Percentiles rank a stretch among this genome's conserved stretches.
Evolutionary conservation across 2,113 vertebrate species (phyloP).

Genomic region (Oncorhynchus mykiss): DNA sequence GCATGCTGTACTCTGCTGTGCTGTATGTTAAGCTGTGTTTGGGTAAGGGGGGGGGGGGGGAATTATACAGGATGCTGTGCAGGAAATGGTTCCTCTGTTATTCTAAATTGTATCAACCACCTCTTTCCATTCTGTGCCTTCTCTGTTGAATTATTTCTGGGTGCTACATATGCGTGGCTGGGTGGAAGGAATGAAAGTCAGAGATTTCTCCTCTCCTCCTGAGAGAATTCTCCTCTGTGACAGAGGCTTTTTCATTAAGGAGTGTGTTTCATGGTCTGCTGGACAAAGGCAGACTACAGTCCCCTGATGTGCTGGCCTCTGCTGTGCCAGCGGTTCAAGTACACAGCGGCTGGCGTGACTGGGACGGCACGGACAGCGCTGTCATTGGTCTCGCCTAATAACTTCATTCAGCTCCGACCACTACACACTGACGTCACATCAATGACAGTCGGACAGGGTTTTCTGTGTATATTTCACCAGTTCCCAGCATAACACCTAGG

Average conservation of each 20-base stretch:
- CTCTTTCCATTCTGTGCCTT: not conserved
- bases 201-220: not conserved
- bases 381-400: conserved; percentile 39
- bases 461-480: not conserved
- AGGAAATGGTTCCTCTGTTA: conserved; percentile 27
- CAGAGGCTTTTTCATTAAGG: conserved; percentile 47
- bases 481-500: not conserved
- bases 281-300: conserved; percentile 47
- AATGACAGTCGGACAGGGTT: conserved; percentile 25
- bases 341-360: conserved; percentile 27
- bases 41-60: conserved; percentile 31
- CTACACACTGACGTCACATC: conserved; percentile 25
- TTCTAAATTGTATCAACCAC: conserved; percentile 8
- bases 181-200: conserved; percentile 32
- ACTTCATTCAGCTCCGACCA: conserved; percentile 32
- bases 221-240: conserved; percentile 29
- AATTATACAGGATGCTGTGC: conserved; percentile 45
- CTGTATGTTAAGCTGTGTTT: conserved; percentile 23
- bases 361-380: conserved; percentile 36
- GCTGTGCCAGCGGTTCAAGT: conserved; percentile 54
- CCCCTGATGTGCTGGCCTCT: conserved; percentile 40
- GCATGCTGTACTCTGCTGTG: not conserved
- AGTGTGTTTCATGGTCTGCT: conserved; percentile 46
- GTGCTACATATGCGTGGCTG: not conserved
- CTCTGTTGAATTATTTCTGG: conserved; percentile 19